phyloP scores from a whole-genome alignment of 1,140 invertebrate genomes.

The Scaptodrosophila lebanonensis region DNA sequence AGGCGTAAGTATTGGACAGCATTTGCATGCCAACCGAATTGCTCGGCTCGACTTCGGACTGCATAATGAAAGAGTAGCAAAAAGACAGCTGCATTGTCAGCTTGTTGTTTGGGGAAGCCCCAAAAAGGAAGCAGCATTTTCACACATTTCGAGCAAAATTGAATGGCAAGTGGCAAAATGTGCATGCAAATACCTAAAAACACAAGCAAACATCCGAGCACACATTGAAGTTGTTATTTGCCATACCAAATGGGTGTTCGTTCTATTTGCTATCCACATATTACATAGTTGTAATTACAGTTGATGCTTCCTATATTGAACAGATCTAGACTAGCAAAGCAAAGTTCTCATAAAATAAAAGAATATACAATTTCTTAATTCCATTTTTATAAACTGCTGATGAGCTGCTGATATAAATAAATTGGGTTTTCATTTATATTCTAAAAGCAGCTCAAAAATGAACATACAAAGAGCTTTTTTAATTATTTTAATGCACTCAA shows the following conservation, averaged over 20 bases:
- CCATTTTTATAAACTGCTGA: no score
- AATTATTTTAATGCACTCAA: no score
- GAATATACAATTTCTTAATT: no score
- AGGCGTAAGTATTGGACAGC: no score
- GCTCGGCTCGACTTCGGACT: slow-evolving; percentile 24
- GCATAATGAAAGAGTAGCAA: slow-evolving; percentile 57
- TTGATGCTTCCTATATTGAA: no score
- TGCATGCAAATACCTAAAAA: slow-evolving; percentile 21
- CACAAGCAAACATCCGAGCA: not conserved
- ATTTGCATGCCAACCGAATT: slow-evolving; percentile 67
- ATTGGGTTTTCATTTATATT: no score
- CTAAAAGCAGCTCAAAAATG: no score
- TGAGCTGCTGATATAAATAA: no score
- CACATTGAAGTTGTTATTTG: slow-evolving; percentile 1
- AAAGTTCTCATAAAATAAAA: no score
- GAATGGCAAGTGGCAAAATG: slow-evolving; percentile 49
- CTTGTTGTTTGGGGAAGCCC: slow-evolving; percentile 1
- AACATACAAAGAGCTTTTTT: no score
- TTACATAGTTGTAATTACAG: slow-evolving; percentile 20
- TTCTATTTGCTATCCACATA: no score
- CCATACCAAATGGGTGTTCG: slow-evolving; percentile 4
- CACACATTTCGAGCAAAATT: slow-evolving; percentile 26
- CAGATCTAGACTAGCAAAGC: no score
- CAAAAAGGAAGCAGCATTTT: slow-evolving; percentile 30
- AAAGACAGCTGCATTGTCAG: slow-evolving; percentile 20